Percentiles rank a stretch among this genome's conserved stretches.
These are phyloP conservation scores for Syngnathus scovelli DNA, from an alignment of 2,113 vertebrate species.

Conservation along the genomic window DNA sequence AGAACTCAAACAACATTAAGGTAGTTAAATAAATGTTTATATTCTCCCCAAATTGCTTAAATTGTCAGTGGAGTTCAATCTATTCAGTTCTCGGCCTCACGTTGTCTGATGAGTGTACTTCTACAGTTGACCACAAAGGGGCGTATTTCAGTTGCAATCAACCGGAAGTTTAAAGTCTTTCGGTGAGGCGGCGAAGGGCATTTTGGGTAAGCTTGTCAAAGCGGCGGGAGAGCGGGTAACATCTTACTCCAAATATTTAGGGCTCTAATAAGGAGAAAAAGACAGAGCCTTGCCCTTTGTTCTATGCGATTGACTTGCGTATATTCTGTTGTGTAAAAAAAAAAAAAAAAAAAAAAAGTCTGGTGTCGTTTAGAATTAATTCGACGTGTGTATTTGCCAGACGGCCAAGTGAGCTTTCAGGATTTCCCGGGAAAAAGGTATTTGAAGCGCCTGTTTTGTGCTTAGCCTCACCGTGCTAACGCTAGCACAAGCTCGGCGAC, in stretches of 20 bases:
- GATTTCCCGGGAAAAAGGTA: slow-evolving; percentile 27
- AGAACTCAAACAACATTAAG: too few species aligned
- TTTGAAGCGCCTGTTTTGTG: slow-evolving; percentile 41
- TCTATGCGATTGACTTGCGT: not conserved
- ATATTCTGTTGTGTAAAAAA: not conserved
- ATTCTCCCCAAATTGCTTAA: too few species aligned
- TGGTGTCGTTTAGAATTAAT: not conserved
- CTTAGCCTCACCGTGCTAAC: slow-evolving; percentile 2
- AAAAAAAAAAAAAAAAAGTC: not conserved
- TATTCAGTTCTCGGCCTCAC: too few species aligned
- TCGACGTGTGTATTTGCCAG: not conserved
- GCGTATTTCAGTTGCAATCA: not conserved
- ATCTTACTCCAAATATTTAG: not conserved
- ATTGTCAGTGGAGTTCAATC: too few species aligned
- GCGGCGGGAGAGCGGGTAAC: slow-evolving; percentile 54
- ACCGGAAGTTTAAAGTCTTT: slow-evolving; percentile 13
- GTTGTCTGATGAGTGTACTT: not conserved
- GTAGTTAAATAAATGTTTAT: too few species aligned
- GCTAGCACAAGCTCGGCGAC: not conserved
- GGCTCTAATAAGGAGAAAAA: not conserved
- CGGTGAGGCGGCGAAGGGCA: slow-evolving; percentile 45
- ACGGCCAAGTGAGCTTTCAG: slow-evolving; percentile 20
- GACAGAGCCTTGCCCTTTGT: not conserved
- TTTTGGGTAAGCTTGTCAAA: slow-evolving; percentile 43
- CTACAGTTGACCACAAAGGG: slow-evolving; percentile 17